Conservation (phyloP, 2,888 invertebrate species). For the Epirrhoe alternata region DNA sequence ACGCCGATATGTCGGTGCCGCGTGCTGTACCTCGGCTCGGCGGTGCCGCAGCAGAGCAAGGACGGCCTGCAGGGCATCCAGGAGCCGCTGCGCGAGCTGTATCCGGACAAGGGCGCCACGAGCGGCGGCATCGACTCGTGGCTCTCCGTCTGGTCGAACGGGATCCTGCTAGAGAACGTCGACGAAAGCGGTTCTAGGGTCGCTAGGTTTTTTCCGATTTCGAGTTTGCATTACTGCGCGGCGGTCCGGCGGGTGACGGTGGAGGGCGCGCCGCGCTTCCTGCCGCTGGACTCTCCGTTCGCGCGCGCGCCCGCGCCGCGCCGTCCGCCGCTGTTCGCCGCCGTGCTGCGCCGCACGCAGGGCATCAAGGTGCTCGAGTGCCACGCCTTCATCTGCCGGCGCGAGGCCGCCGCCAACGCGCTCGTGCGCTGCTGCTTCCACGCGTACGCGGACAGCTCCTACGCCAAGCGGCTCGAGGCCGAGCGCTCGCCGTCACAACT, state of each 20-base stretch:
- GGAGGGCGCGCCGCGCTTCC: constrained; percentile 92
- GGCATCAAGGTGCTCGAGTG: constrained; percentile 99
- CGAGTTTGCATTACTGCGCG: constrained; percentile 97
- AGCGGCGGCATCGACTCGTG: constrained; percentile 97
- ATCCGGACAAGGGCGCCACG: constrained; percentile 96
- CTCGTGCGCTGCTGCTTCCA: constrained; percentile 98
- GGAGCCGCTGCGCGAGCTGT: constrained; percentile 97
- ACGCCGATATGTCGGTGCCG: constrained; percentile 98
- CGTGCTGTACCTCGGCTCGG: constrained; percentile 97
- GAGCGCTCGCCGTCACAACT: constrained; percentile 79
- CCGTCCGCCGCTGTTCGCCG: constrained; percentile 98
- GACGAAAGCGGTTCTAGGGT: constrained; percentile 97
- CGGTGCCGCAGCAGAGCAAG: constrained; percentile 98
- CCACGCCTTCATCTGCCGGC: constrained; percentile 98
- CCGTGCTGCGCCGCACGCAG: constrained; percentile 96
- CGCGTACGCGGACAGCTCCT: constrained; percentile 98
- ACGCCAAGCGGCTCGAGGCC: constrained; percentile 92
- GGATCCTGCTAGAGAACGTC: constrained; percentile 97
- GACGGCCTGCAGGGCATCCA: constrained; percentile 99
- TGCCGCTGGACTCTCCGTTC: constrained; percentile 98
- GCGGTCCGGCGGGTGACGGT: constrained; percentile 95
- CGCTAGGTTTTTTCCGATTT: constrained; percentile 97
- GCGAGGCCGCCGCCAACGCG: constrained; percentile 98
- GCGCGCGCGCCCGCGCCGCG: constrained; percentile 95
- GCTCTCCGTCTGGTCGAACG: constrained; percentile 99